Evolutionary conservation across 2,113 vertebrate genomes (phyloP), one percentile per base, ranked within the genome.

Genomic region (Zosterops borbonicus): DNA sequence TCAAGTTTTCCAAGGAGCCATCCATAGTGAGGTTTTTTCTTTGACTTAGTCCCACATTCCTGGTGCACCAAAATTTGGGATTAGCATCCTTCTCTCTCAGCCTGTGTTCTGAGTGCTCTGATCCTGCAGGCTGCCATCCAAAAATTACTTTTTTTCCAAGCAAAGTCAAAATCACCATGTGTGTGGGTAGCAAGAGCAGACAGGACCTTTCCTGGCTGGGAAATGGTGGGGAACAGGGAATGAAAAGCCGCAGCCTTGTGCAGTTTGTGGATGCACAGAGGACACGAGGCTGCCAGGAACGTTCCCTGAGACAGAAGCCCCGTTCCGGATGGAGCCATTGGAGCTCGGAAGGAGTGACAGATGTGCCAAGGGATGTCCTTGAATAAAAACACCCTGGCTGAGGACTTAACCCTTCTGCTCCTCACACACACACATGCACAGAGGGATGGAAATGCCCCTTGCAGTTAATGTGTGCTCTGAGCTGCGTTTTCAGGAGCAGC

Each of bases 401-500:
- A 84, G 60, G 68, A 19, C 3, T 52, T 22, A 7, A 10, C 5
- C 44, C 46, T 44, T 23, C 15, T 69, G 28, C 25, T 60, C 15
- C 19, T 52, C 27, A 1, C 14, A 4, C 33, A 3, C 29, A 1
- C 35, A 3, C 27, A 1, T 5, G 4, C 28, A 6, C 18, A 3
- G 19, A 17, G 31, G 5, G 33, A 11, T 4, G 69, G 47, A 11
- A 9, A 2, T 29, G 35, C 24, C 7, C 8, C 8, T 59, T 19
- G 0, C 13, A 2, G 55, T 1, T 4, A 12, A 5, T 3, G 8
- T 1, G 33, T 5, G 68, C n/a, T 13, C 31, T 7, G 60, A 53
- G 89, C 28, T 25, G 49, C 41, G 0, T 39, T 55, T 2, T 27
- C 49, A 27, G n/a, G 60, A 35, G 46, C 68, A 7, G 14, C 33